Conservation (phyloP, 2,888 invertebrate species). For the Seladonia tumulorum region DNA sequence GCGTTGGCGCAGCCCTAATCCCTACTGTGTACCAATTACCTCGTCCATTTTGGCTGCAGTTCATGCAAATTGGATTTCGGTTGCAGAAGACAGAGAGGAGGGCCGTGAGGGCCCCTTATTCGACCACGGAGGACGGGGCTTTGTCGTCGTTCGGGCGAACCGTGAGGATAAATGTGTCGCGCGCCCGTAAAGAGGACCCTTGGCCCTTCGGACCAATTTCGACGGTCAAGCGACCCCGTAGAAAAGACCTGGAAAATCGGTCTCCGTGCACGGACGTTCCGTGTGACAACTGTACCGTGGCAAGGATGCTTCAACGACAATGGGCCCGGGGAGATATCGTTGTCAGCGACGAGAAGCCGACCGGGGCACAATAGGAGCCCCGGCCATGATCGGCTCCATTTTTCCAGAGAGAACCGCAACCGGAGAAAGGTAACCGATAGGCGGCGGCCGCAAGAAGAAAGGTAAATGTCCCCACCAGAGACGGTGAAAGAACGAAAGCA, state of each 20-base stretch:
- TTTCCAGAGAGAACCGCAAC: slow-evolving; percentile 43
- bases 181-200: slow-evolving; percentile 43
- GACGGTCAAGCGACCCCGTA: slow-evolving; percentile 35
- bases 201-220: slow-evolving; percentile 21
- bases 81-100: slow-evolving; percentile 67
- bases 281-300: slow-evolving; percentile 1
- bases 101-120: slow-evolving; percentile 27
- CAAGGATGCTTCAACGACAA: slow-evolving; percentile 27
- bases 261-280: background rate
- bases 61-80: slow-evolving; percentile 82
- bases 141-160: slow-evolving; percentile 52
- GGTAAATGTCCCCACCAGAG: slow-evolving; percentile 26
- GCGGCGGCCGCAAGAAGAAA: slow-evolving; percentile 10
- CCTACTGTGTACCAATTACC: slow-evolving; percentile 80
- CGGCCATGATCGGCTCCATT: slow-evolving; percentile 46
- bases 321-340: slow-evolving; percentile 55
- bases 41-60: slow-evolving; percentile 73
- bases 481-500: slow-evolving; percentile 35
- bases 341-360: slow-evolving; percentile 54
- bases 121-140: slow-evolving; percentile 44
- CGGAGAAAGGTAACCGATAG: slow-evolving; percentile 21
- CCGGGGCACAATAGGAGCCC: slow-evolving; percentile 51
- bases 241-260: slow-evolving; percentile 50
- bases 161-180: slow-evolving; percentile 58
- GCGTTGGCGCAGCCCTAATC: slow-evolving; percentile 75